These are phyloP conservation scores for Dolichotis patagonum DNA, from an alignment of 2,113 vertebrate genomes.

Conservation along the genomic window DNA sequence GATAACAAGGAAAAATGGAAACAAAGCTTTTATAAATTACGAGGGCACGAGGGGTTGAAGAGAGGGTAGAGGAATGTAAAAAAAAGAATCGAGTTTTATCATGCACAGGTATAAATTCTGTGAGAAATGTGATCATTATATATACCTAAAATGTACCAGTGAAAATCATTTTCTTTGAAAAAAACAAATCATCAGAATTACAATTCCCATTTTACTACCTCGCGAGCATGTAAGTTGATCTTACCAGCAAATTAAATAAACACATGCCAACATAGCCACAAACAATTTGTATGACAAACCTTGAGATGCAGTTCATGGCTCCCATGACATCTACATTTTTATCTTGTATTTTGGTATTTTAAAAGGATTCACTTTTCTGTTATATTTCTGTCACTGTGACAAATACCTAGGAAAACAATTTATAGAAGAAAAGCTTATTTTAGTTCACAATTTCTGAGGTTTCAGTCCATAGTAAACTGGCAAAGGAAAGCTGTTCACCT, in stretches of 20 bases:
- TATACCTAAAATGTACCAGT: neutral
- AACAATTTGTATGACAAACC: neutral
- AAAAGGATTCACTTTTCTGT: neutral
- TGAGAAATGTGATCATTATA: neutral
- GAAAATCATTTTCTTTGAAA: neutral
- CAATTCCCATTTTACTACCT: neutral
- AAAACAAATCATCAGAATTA: neutral
- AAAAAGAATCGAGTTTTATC: neutral
- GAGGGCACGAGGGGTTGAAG: neutral
- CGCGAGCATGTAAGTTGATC: neutral
- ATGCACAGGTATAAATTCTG: neutral
- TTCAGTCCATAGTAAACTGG: neutral
- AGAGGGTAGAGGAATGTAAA: neutral
- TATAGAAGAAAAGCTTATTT: neutral
- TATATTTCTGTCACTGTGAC: neutral
- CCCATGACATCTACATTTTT: neutral
- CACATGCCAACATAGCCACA: neutral
- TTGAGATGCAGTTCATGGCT: neutral
- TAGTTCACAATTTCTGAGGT: neutral
- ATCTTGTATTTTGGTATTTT: neutral
- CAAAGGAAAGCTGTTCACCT: neutral
- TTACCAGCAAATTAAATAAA: constrained; percentile 23
- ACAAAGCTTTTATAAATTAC: neutral
- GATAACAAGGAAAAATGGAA: neutral
- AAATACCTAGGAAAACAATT: neutral